phyloP scores from a whole-genome alignment of 2,113 vertebrate genomes.

The Cisticola juncidis region DNA sequence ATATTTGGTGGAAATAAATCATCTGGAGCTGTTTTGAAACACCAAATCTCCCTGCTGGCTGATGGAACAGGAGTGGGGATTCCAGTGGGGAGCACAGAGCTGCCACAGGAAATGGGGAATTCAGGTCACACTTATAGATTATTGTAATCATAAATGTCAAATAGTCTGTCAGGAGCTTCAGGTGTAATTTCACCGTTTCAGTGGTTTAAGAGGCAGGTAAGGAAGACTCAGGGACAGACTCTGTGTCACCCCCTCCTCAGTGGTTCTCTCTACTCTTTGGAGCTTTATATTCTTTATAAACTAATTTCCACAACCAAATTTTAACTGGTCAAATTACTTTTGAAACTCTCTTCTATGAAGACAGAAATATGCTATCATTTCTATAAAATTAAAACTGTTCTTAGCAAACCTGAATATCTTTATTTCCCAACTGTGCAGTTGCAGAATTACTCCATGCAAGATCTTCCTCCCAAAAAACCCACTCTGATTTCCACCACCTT shows the following conservation, averaged over 20 bases:
- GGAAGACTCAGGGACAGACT: background rate
- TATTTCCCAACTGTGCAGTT: background rate
- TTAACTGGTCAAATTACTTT: background rate
- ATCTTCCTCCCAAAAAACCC: background rate
- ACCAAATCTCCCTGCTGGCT: background rate
- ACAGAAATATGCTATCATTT: background rate
- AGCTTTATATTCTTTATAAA: background rate
- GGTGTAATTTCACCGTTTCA: background rate
- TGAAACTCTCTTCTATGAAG: background rate
- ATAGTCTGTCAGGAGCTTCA: background rate
- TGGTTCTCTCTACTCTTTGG: background rate
- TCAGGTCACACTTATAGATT: background rate
- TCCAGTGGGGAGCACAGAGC: background rate
- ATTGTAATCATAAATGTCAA: background rate
- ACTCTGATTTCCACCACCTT: background rate
- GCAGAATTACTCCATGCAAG: background rate
- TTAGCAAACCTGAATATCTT: background rate
- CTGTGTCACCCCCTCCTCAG: background rate
- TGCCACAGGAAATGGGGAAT: background rate
- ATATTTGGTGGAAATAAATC: background rate
- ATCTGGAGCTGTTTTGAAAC: background rate
- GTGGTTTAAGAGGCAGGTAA: background rate
- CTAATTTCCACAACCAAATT: background rate
- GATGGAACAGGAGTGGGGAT: rapidly evolving
- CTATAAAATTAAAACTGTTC: background rate